Base-by-base conservation (phyloP, 1,140 invertebrate genomes). In the Euura lappo region DNA sequence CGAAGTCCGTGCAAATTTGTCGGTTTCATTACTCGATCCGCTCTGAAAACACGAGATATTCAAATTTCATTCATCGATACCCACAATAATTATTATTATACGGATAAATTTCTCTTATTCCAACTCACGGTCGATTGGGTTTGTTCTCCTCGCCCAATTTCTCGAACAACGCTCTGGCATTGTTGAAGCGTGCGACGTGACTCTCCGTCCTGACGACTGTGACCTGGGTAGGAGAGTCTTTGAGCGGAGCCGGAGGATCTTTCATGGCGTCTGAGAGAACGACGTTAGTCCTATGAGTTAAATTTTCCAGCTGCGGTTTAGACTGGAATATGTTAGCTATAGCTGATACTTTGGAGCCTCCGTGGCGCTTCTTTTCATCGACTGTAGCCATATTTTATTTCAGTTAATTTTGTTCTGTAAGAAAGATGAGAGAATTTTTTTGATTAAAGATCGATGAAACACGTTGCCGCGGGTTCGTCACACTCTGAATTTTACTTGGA, bases 131-230 rank as follows among this genome's bases (percentile, higher is more conserved):
- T 79, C 75, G 79, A 77, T 85, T 90, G 44, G 89, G 85, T 74
- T 90, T 89, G 80, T 92, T 92, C 77, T 94, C 93, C 73, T 94
- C 93, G 43, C 96, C 96, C 72, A 98, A 89, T 81, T 97, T 96
- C 85, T 98, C 96, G 86, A 98, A 98, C 43, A 98, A 90, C 44
- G 96, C 96, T 46, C 96, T 89, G 1, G 97, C 97, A 85, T 94
- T 96, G 83, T 97, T 97, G 86, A 98, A 98, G 68, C 97, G 88
- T 13, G 95, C 93, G 75, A 96, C 91, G 83, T 97, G 95, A 75
- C 95, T 96, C 87, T 97, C 95, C 3, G 94, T 95, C 69, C 95
- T 89, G 65, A 94, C 94, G n/a, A 95, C 93, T 3, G 93, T 93
- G 60, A 93, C 92, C 78, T 90, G 90, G 51, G 87, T 89, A 70